These are phyloP conservation scores for Rhyacophila evoluta DNA, from an alignment of 2,888 invertebrate genomes.

Conservation along the genomic window DNA sequence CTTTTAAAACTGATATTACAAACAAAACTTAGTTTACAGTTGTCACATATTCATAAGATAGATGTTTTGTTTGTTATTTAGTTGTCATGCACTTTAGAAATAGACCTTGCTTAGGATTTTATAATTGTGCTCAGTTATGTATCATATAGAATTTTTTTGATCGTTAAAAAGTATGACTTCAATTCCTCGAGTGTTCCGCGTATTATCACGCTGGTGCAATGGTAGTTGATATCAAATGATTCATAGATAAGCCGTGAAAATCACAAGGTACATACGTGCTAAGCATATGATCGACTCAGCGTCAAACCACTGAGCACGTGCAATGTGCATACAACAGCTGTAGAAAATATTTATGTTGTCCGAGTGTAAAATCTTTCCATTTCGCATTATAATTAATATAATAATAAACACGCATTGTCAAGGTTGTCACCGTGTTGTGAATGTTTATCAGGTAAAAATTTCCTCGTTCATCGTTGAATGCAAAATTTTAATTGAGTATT, in stretches of 20 bases:
- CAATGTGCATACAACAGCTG: background rate
- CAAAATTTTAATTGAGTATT: background rate
- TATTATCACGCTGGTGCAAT: background rate
- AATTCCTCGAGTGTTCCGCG: too few relatives aligned
- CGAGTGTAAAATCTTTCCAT: conserved; percentile 1
- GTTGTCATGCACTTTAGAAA: too few relatives aligned
- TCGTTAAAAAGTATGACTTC: too few relatives aligned
- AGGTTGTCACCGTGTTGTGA: background rate
- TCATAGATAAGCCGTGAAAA: background rate
- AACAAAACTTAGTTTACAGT: too few relatives aligned
- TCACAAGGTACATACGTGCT: conserved; percentile 25
- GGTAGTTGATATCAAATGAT: background rate
- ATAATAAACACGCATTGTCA: background rate
- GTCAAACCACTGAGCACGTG: conserved; percentile 11
- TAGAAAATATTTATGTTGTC: background rate
- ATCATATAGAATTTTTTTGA: too few relatives aligned
- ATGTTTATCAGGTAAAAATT: background rate
- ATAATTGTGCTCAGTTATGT: too few relatives aligned
- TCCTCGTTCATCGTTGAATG: background rate
- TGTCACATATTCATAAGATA: too few relatives aligned
- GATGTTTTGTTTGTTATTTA: too few relatives aligned
- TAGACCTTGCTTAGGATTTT: too few relatives aligned
- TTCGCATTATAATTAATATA: background rate
- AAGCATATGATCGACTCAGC: background rate
- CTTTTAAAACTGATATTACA: too few relatives aligned